A percentile compares a stretch with the other conserved stretches of the same genome.
phyloP scores from a whole-genome alignment of 2,888 invertebrate species.

The Metalampra italica region DNA sequence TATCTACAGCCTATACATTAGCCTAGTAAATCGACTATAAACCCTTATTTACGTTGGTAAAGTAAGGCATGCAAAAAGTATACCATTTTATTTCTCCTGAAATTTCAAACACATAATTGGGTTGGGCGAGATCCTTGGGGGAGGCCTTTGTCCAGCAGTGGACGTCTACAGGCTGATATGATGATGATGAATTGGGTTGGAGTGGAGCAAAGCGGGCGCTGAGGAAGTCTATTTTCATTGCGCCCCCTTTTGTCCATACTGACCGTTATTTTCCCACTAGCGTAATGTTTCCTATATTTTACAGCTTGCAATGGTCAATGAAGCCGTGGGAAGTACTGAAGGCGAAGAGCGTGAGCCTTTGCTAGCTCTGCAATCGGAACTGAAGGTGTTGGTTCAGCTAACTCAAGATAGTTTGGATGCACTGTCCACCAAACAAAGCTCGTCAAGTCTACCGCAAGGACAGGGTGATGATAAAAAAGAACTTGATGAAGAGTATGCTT shows the following conservation, averaged over 20 bases:
- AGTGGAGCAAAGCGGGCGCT: too few relatives aligned
- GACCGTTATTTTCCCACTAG: too few relatives aligned
- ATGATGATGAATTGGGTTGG: too few relatives aligned
- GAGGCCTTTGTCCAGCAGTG: too few relatives aligned
- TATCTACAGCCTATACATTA: too few relatives aligned
- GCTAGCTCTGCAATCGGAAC: slow-evolving; percentile 78
- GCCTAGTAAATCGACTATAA: too few relatives aligned
- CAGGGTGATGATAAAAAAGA: slow-evolving; percentile 23
- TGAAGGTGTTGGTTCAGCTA: slow-evolving; percentile 83
- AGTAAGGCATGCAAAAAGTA: too few relatives aligned
- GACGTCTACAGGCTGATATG: too few relatives aligned
- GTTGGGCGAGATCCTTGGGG: too few relatives aligned
- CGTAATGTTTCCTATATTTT: slow-evolving; percentile 17
- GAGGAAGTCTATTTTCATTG: too few relatives aligned
- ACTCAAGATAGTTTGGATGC: slow-evolving; percentile 80
- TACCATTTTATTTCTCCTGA: not conserved
- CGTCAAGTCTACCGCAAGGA: not conserved
- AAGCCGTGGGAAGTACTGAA: slow-evolving; percentile 70
- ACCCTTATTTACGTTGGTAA: too few relatives aligned
- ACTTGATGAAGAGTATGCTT: slow-evolving; percentile 80
- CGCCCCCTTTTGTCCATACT: too few relatives aligned
- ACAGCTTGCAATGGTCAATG: slow-evolving; percentile 81
- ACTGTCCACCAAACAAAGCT: slow-evolving; percentile 12
- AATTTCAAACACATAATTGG: not conserved
- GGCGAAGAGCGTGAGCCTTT: slow-evolving; percentile 78